Conservation (phyloP, 92 coral and sea anemone species). For the Metridium senile region DNA sequence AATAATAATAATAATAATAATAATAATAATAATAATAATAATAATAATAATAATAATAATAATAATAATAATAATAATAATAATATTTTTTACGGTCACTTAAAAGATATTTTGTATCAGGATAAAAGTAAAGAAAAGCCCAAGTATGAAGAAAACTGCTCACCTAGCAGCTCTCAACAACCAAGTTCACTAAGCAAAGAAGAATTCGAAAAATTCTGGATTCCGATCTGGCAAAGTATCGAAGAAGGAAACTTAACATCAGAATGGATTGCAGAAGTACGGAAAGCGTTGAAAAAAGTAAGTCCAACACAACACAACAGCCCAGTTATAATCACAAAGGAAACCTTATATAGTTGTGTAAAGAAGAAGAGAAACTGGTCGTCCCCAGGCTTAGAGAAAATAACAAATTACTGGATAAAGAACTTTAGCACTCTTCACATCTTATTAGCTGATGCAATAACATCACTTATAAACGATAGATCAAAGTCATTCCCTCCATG, state of each 20-base stretch:
- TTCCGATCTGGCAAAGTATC: conserved; percentile 25
- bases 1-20: too few relatives aligned
- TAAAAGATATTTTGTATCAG: conserved; percentile 2
- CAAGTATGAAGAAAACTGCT: too few relatives aligned
- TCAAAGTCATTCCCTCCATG: conserved; percentile 11
- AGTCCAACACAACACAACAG: conserved; percentile 14
- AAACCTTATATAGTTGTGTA: conserved; percentile 4
- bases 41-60: too few relatives aligned
- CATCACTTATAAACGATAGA: conserved; percentile 7
- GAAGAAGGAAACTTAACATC: conserved; percentile 15
- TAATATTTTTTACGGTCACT: conserved; percentile 20
- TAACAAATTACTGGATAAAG: conserved; percentile 32
- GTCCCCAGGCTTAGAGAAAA: conserved; percentile 20
- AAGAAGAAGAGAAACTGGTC: conserved; percentile 35
- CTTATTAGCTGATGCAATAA: conserved; percentile 12
- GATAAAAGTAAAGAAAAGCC: conserved; percentile 9
- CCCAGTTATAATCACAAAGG: conserved; percentile 10
- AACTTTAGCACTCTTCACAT: not conserved
- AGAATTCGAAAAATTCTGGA: conserved; percentile 25
- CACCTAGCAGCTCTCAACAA: not conserved
- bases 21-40: too few relatives aligned
- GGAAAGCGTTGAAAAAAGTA: conserved; percentile 22
- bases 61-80: too few relatives aligned
- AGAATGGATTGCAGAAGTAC: conserved; percentile 23
- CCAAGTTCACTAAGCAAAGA: conserved; percentile 12